phyloP scores from a whole-genome alignment of 2,113 vertebrate species.

The Campylorhamphus procurvoides region DNA sequence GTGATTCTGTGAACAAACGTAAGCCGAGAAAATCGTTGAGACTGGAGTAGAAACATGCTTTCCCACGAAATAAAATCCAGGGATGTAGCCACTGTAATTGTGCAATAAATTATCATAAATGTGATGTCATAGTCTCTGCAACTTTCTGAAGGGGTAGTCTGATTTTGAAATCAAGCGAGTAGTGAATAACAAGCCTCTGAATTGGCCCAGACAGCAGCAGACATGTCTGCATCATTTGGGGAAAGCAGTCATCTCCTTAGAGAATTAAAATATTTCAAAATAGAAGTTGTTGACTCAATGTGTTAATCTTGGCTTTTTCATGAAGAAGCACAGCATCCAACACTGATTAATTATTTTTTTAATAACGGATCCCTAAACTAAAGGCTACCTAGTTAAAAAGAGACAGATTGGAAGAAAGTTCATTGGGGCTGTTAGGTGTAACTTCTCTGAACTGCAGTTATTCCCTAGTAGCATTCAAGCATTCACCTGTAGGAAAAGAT shows the following conservation, averaged over 20 bases:
- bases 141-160: constrained; percentile 47
- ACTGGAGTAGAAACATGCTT: not conserved
- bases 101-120: constrained; percentile 47
- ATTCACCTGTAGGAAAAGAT: not conserved
- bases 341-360: not conserved
- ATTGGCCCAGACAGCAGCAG: constrained; percentile 43
- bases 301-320: constrained; percentile 36
- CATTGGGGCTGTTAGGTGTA: not conserved
- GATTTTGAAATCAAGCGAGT: constrained; percentile 41
- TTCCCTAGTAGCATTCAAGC: not conserved
- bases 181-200: constrained; percentile 51
- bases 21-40: not conserved
- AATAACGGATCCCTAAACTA: not conserved
- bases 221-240: constrained; percentile 4
- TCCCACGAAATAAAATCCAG: constrained; percentile 34
- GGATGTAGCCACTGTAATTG: constrained; percentile 31
- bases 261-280: constrained; percentile 51
- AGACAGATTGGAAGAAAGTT: not conserved
- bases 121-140: constrained; percentile 57
- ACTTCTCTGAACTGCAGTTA: not conserved
- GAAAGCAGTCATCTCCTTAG: constrained; percentile 29
- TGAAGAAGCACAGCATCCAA: not conserved
- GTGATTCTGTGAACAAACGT: not conserved
- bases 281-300: constrained; percentile 28
- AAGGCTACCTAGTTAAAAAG: not conserved